Evolutionary conservation across 2,888 invertebrate genomes (phyloP).

Genomic region (Ecdyonurus torrentis): DNA sequence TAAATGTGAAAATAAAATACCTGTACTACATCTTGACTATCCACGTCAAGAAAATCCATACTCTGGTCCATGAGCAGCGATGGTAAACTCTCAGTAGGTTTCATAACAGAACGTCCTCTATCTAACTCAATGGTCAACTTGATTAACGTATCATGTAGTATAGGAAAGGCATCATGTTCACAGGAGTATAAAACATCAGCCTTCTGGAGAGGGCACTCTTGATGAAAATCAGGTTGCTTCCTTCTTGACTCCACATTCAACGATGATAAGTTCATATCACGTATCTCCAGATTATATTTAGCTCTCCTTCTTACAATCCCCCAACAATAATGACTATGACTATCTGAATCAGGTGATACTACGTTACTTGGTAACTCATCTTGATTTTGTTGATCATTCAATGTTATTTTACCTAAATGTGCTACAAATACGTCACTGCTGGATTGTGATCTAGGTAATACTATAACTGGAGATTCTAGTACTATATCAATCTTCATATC

Average conservation of each 20-base stretch:
- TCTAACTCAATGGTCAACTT: slow-evolving; percentile 45
- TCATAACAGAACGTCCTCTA: slow-evolving; percentile 18
- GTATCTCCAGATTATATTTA: slow-evolving; percentile 50
- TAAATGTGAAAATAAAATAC: slow-evolving; percentile 9
- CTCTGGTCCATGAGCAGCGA: slow-evolving; percentile 21
- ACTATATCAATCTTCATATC: slow-evolving; percentile 50
- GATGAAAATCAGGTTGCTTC: background rate
- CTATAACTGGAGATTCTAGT: slow-evolving; percentile 80
- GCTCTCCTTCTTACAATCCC: slow-evolving; percentile 22
- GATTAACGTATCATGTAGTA: slow-evolving; percentile 76
- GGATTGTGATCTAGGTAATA: slow-evolving; percentile 60
- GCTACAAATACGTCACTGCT: slow-evolving; percentile 77
- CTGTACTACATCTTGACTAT: slow-evolving; percentile 13
- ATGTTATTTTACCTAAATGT: slow-evolving; percentile 76
- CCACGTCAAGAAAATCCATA: slow-evolving; percentile 12
- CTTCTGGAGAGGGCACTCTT: slow-evolving; percentile 28
- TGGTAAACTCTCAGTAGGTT: slow-evolving; percentile 23
- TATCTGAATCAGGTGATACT: slow-evolving; percentile 7
- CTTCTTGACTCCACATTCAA: slow-evolving; percentile 36
- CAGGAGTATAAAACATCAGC: slow-evolving; percentile 60
- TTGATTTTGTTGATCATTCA: slow-evolving; percentile 18
- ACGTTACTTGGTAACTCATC: slow-evolving; percentile 3
- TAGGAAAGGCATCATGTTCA: slow-evolving; percentile 57
- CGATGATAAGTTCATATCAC: slow-evolving; percentile 78
- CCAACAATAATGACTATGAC: slow-evolving; percentile 15